These are phyloP conservation scores for Eupeodes luniger DNA, from an alignment of 2,888 invertebrate genomes.

Conservation along the genomic window DNA sequence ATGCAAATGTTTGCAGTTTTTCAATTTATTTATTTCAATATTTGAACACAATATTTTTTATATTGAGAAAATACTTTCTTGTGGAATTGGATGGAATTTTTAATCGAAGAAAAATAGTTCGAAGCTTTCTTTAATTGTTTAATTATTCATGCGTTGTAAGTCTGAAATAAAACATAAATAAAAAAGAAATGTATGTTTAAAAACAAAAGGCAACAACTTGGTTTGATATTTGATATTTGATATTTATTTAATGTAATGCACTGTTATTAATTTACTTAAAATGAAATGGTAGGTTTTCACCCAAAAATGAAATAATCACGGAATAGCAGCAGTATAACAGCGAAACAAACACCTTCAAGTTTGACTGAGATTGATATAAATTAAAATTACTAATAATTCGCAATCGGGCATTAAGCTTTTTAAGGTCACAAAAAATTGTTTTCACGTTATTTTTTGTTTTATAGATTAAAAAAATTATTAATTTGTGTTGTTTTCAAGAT, in stretches of 20 bases:
- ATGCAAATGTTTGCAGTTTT: slow-evolving; percentile 47
- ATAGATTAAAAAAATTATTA: slow-evolving; percentile 58
- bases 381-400: slow-evolving; percentile 52
- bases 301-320: slow-evolving; percentile 33
- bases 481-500: slow-evolving; percentile 61
- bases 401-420: slow-evolving; percentile 64
- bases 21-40: not conserved
- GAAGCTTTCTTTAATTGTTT: slow-evolving; percentile 41
- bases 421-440: slow-evolving; percentile 66
- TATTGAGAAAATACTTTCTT: slow-evolving; percentile 7
- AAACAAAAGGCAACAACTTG: slow-evolving; percentile 75
- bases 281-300: slow-evolving; percentile 24
- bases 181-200: slow-evolving; percentile 74
- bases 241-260: slow-evolving; percentile 69
- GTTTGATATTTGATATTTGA: slow-evolving; percentile 28
- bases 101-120: slow-evolving; percentile 28
- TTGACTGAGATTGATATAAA: slow-evolving; percentile 57
- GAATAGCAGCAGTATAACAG: slow-evolving; percentile 52
- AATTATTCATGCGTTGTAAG: slow-evolving; percentile 48
- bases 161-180: slow-evolving; percentile 75
- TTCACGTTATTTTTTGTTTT: slow-evolving; percentile 41
- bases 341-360: slow-evolving; percentile 46
- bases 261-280: slow-evolving; percentile 51
- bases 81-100: slow-evolving; percentile 10
- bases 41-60: not conserved